phyloP scores from a whole-genome alignment of 2,797 vertebrate genomes.

The Hozukius guyotensis region DNA sequence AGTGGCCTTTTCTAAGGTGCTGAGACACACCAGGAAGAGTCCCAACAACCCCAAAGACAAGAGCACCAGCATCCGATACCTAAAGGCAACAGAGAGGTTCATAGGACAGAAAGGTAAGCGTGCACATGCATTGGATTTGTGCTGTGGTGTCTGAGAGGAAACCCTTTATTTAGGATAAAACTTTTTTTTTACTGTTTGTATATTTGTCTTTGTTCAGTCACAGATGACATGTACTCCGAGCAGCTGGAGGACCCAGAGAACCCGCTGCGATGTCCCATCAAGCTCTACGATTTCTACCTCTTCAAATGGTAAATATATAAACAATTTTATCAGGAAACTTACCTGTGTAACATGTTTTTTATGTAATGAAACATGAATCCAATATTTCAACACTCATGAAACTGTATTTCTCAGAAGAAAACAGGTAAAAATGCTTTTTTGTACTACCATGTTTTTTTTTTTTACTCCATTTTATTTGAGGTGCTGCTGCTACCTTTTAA shows the following conservation, averaged over 20 bases:
- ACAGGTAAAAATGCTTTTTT: not conserved
- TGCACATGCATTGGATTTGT: not conserved
- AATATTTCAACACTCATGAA: not conserved
- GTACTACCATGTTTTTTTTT: not conserved
- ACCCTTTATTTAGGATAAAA: not conserved
- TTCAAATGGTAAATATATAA: conserved; percentile 93
- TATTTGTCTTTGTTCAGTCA: conserved; percentile 84
- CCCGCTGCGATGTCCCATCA: conserved; percentile 96
- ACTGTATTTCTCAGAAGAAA: not conserved
- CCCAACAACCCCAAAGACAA: conserved; percentile 98
- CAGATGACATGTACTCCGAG: conserved; percentile 98
- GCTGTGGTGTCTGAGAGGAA: not conserved
- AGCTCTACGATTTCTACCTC: conserved; percentile 99
- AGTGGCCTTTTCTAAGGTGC: conserved; percentile 96
- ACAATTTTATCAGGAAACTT: not conserved
- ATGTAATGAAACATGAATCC: not conserved
- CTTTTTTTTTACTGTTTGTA: not conserved
- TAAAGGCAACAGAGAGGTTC: conserved; percentile 91
- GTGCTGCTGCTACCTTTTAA: not conserved
- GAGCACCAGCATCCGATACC: conserved; percentile 96
- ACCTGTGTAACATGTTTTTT: not conserved
- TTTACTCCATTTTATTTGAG: not conserved
- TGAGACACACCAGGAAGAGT: conserved; percentile 97
- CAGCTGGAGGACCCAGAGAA: conserved; percentile 97
- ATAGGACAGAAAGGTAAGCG: conserved; percentile 94